Evolutionary conservation across 37 sponge, comb jelly and placozoan species (phyloP).

Genomic region (Hormiphora californensis): DNA sequence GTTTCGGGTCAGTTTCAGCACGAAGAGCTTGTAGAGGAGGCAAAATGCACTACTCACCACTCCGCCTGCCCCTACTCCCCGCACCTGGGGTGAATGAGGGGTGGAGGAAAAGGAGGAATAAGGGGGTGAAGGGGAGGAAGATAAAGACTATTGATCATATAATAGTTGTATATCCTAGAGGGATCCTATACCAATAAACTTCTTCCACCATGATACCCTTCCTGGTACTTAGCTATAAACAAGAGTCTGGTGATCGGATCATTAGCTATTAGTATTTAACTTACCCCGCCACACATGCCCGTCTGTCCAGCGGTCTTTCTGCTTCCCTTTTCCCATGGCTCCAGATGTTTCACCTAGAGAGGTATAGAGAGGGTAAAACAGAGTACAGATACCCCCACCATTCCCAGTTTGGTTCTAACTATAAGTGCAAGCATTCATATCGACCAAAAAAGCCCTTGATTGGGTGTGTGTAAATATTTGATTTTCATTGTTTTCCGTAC

Average conservation of each 20-base stretch:
- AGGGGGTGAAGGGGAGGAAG: not conserved
- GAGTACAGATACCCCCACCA: no score
- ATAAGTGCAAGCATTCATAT: no score
- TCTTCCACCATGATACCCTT: no score
- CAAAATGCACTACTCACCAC: conserved; percentile 93
- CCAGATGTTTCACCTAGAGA: conserved; percentile 84
- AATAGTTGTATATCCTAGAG: not conserved
- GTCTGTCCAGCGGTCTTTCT: conserved; percentile 93
- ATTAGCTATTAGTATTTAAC: no score
- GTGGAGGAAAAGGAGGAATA: not conserved
- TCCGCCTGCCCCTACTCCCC: conserved; percentile 97
- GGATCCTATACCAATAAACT: no score
- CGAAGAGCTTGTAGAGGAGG: conserved; percentile 93
- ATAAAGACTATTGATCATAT: not conserved
- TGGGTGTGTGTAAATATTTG: no score
- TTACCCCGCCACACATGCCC: conserved; percentile 98
- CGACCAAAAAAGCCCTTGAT: no score
- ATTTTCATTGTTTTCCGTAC: no score
- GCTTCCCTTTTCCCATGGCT: conserved; percentile 99
- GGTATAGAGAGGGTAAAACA: no score
- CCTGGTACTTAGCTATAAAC: no score
- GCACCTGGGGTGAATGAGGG: conserved; percentile 64
- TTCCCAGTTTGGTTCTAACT: no score
- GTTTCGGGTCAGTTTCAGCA: conserved; percentile 90
- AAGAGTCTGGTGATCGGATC: no score